phyloP scores from a whole-genome alignment of 2,888 invertebrate genomes.

The Zele albiditarsus region DNA sequence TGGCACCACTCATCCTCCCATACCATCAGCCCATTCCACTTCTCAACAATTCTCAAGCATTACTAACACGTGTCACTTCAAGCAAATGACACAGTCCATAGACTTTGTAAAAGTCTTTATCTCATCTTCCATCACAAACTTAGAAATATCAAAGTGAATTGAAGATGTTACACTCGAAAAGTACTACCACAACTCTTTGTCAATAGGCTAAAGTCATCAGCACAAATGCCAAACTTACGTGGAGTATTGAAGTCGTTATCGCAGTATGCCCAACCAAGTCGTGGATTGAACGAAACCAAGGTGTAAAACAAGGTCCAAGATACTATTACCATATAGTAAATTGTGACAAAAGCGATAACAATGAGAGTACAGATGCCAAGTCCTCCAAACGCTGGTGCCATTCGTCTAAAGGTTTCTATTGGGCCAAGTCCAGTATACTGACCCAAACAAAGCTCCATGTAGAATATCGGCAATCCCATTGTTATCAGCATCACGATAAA shows the following conservation, averaged over 20 bases:
- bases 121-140: slow-evolving; percentile 6
- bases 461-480: slow-evolving; percentile 87
- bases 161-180: background rate
- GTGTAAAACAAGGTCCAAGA: slow-evolving; percentile 86
- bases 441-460: slow-evolving; percentile 85
- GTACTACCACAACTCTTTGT: background rate
- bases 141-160: slow-evolving; percentile 21
- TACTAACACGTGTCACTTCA: slow-evolving; percentile 34
- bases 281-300: slow-evolving; percentile 79
- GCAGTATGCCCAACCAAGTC: slow-evolving; percentile 82
- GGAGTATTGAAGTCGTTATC: slow-evolving; percentile 77
- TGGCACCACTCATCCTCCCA: slow-evolving; percentile 25
- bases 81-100: slow-evolving; percentile 25
- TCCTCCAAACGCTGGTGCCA: slow-evolving; percentile 76
- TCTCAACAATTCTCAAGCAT: slow-evolving; percentile 24
- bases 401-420: slow-evolving; percentile 76
- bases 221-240: slow-evolving; percentile 73
- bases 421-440: slow-evolving; percentile 87
- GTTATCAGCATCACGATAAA: slow-evolving; percentile 83
- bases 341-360: slow-evolving; percentile 81
- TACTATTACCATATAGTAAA: slow-evolving; percentile 88
- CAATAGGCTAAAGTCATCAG: slow-evolving; percentile 14
- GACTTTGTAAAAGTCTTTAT: slow-evolving; percentile 11
- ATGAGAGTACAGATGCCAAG: slow-evolving; percentile 81
- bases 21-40: background rate